A percentile compares a stretch with the other conserved stretches of the same genome.
Evolutionary conservation across 2,113 vertebrate genomes (phyloP).

Genomic region (Leucoraja erinaceus): DNA sequence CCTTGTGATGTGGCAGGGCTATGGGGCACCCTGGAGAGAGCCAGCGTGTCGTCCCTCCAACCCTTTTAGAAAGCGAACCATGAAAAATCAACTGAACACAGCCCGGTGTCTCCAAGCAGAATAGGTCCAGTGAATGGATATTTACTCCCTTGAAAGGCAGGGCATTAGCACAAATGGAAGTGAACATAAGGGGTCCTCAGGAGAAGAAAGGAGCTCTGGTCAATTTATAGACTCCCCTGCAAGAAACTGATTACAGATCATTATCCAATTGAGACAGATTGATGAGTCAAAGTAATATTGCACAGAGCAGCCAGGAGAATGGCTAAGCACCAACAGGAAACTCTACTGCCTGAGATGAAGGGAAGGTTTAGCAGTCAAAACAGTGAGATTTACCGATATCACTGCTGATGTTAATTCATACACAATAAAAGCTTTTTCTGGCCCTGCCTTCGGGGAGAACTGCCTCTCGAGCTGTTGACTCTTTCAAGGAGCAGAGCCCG

Average conservation of each 20-base stretch:
- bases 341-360: background rate
- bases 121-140: constrained; percentile 72
- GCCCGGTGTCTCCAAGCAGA: constrained; percentile 59
- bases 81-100: constrained; percentile 76
- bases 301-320: constrained; percentile 87
- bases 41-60: constrained; percentile 69
- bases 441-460: background rate
- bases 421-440: background rate
- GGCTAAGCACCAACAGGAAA: constrained; percentile 58
- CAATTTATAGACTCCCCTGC: constrained; percentile 99
- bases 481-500: no score
- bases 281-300: constrained; percentile 99
- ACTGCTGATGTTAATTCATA: background rate
- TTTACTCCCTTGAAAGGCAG: constrained; percentile 71
- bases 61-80: constrained; percentile 65
- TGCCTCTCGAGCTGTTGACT: background rate
- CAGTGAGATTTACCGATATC: constrained; percentile 21
- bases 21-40: constrained; percentile 63
- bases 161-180: constrained; percentile 78
- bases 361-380: constrained; percentile 33
- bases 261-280: constrained; percentile 99
- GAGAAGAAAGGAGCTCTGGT: constrained; percentile 83
- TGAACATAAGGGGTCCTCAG: constrained; percentile 95
- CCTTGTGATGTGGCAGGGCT: constrained; percentile 62
- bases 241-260: constrained; percentile 99